Base-by-base conservation (phyloP, 2,888 invertebrate genomes). In the Yponomeuta sedellus region DNA sequence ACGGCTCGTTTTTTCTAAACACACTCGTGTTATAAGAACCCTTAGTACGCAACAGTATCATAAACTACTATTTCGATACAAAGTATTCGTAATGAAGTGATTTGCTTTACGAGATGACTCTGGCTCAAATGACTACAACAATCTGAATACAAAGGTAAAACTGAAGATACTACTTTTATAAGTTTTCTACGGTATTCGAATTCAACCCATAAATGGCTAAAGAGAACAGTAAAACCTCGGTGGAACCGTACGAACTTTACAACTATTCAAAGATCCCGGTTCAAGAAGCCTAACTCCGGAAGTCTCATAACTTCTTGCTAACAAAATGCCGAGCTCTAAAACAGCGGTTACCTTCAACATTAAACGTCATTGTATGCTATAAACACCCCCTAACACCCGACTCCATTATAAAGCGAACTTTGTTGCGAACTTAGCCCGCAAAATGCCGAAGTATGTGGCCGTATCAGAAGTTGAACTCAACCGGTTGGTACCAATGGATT, bases 291-390 rank as follows among this genome's bases (percentile, higher is more conserved):
- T 16, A 52, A 52, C 44, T 52, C 12, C 3, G 16, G 44, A 52
- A 52, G 44, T 52, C 44, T 52, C 58, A 10, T 20, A 22, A 22
- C 59, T 20, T 59, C 59, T 1, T 20, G 12, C 58, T 58, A 22
- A 20, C 59, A 59, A 59, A 59, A 59, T 59, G 22, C 22, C 22
- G 59, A 20, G 12, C 59, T 59, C 22, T 59, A 59, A 59, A 59
- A 59, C 25, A 25, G 3, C 10, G 12, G 59, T 59, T 59, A 11
- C 11, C 59, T 59, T 59, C 59, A 59, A 20, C 59, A 20, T 25
- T 59, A 12, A 59, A 59, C 59, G 59, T 59, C 59, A 59, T 59
- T 59, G n/a, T 12, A 20, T 59, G 59, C 59, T 59, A 59, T 59
- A 20, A 59, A 59, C 59, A 59, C 59, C 12, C 25, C 57, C 22